These are phyloP conservation scores for Pachyseris speciosa DNA, from an alignment of 64 coral and sea anemone genomes.

Conservation along the genomic window DNA sequence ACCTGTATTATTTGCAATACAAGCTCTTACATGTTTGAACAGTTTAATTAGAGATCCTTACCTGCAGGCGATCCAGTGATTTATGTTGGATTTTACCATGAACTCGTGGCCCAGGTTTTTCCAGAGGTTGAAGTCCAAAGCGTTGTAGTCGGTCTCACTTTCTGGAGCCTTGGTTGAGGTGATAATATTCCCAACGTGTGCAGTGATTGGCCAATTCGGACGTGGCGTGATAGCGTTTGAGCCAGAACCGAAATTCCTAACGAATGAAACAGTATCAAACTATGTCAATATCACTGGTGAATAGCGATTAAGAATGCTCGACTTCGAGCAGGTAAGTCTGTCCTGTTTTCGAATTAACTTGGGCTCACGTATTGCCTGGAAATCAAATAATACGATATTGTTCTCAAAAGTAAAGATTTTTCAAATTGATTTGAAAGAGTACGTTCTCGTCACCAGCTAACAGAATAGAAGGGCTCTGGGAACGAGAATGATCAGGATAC, in stretches of 20 bases:
- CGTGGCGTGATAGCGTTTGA: slow-evolving; percentile 50
- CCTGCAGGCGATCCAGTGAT: slow-evolving; percentile 29
- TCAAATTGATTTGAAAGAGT: too few relatives aligned
- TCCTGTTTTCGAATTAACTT: too few relatives aligned
- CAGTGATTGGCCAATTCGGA: slow-evolving; percentile 36
- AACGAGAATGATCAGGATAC: background rate
- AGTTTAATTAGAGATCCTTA: background rate
- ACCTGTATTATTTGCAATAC: too few relatives aligned
- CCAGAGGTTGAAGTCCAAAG: slow-evolving; percentile 56
- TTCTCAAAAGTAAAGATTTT: too few relatives aligned
- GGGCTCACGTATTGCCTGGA: too few relatives aligned
- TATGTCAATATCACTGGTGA: too few relatives aligned
- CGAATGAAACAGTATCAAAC: background rate
- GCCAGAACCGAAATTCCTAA: background rate
- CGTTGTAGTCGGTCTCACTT: slow-evolving; percentile 42
- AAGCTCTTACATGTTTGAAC: background rate
- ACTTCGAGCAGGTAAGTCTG: too few relatives aligned
- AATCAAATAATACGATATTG: too few relatives aligned
- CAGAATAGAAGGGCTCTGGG: background rate
- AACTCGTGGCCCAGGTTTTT: slow-evolving; percentile 65
- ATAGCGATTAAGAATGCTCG: too few relatives aligned
- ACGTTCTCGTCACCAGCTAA: too few relatives aligned
- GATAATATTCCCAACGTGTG: background rate
- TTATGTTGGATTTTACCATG: slow-evolving; percentile 51
- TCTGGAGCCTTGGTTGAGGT: slow-evolving; percentile 30